Evolutionary conservation across 1,140 invertebrate genomes (phyloP), one percentile per base, ranked within the genome.

Genomic region (Vollenhovia emeryi): DNA sequence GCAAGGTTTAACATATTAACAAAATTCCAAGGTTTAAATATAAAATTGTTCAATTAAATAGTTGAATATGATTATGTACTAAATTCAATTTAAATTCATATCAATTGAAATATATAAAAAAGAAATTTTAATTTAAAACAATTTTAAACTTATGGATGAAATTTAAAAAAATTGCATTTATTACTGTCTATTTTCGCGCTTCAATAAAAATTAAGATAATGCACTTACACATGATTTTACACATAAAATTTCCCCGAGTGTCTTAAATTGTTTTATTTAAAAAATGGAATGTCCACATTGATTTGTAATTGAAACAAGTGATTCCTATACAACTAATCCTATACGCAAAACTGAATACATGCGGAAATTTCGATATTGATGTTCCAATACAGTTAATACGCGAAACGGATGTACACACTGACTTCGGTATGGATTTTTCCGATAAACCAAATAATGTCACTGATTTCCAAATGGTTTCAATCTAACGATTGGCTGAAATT

Each of bases 391-490:
- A 73, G 3, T 1, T 57, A 73, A 40, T 57, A 52, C 9, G 30
- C 18, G 11, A 36, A 52, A 71, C 11, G 30, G 9, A 21, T 48
- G 3, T 9, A 52, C 5, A 48, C 30, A 21, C 18, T 50, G 18
- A 71, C 2, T 71, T 71, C 18, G 18, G 7, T 52, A 24, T 52
- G 1, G 30, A 71, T 71, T 71, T 52, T 71, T 52, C n/a, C 30
- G 48, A 27, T 33, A 71, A 52, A 50, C 27, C 40, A 45, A 66
- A 30, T 71, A 33, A 52, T 50, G n/a, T 30, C 45, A 71, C 45
- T 33, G 48, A 52, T 71, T 71, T 71, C 18, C 27, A 71, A 36
- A 71, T 71, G 13, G 66, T 69, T 50, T 36, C 9, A 11, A 3
- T 33, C 48, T 71, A 50, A 71, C 68, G 0, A 64, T 40, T 45